Conservation (phyloP, 2,797 vertebrate genomes). For the Carcharodon carcharias region DNA sequence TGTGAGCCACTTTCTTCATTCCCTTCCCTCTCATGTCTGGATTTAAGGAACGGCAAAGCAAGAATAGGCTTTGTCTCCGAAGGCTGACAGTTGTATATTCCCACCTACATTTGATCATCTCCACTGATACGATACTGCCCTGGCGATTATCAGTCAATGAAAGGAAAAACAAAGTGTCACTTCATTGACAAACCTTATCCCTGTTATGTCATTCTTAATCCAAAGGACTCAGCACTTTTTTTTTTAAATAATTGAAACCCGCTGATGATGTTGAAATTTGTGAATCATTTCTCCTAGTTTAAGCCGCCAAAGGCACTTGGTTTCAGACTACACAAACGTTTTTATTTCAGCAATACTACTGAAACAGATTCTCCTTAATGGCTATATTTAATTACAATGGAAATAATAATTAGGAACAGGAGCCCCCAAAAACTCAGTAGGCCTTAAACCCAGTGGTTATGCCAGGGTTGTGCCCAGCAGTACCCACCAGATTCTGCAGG, state of each 20-base stretch:
- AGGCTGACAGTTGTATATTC: constrained; percentile 87
- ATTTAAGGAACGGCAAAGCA: constrained; percentile 76
- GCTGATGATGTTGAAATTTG: not conserved
- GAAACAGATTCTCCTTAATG: not conserved
- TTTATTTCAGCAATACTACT: not conserved
- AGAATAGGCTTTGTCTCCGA: constrained; percentile 81
- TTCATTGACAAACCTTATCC: constrained; percentile 73
- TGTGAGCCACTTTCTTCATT: constrained; percentile 75
- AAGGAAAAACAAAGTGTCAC: constrained; percentile 76
- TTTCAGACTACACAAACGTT: not conserved
- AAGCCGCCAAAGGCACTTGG: not conserved
- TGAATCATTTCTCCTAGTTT: not conserved
- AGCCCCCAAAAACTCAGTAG: not conserved
- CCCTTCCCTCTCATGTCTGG: constrained; percentile 78
- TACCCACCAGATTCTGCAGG: not conserved
- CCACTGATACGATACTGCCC: constrained; percentile 72
- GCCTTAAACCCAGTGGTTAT: not conserved
- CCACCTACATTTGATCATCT: constrained; percentile 92
- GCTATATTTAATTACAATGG: not conserved
- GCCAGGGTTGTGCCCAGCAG: not conserved
- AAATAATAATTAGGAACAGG: not conserved
- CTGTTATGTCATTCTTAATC: constrained; percentile 73
- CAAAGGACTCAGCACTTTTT: constrained; percentile 52
- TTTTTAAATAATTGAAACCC: constrained; percentile 34
- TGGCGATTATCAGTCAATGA: constrained; percentile 76